A percentile compares a stretch with the other conserved stretches of the same genome.
Conservation (phyloP, 2,797 vertebrate genomes). For the Pipistrellus nathusii region DNA sequence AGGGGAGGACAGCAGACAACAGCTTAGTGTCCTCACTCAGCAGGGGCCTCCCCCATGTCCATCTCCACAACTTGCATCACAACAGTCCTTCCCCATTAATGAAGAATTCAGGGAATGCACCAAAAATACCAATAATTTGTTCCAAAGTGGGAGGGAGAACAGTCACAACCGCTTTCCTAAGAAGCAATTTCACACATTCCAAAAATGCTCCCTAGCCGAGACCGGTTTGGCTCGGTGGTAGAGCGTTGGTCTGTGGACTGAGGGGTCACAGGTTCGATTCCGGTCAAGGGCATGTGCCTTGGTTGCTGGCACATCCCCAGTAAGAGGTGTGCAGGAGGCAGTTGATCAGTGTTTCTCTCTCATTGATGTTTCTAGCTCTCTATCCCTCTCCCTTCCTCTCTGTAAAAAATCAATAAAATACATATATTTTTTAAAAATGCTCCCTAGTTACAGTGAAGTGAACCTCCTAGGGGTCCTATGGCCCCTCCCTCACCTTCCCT, state of each 20-base stretch:
- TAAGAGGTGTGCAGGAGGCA: no score
- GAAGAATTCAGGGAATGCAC: background rate
- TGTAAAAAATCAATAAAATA: no score
- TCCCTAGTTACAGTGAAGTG: background rate
- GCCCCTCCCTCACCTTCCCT: background rate
- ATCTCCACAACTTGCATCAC: background rate
- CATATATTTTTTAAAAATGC: background rate
- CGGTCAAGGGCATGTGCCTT: no score
- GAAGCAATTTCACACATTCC: background rate
- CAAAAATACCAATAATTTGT: background rate
- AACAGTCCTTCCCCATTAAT: background rate
- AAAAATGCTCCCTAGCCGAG: background rate
- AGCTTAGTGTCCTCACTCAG: background rate
- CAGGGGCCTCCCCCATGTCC: background rate
- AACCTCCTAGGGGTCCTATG: background rate
- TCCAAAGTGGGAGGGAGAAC: background rate
- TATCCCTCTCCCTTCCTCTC: no score
- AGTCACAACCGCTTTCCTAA: background rate
- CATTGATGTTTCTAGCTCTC: no score
- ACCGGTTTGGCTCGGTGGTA: no score
- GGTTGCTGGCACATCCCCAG: no score
- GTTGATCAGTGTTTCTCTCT: no score
- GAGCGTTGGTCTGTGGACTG: no score
- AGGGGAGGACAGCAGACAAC: background rate
- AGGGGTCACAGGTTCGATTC: no score